Percentiles rank a stretch among this genome's conserved stretches.
Evolutionary conservation across 2,888 invertebrate genomes (phyloP).

Genomic region (Spodoptera exigua): DNA sequence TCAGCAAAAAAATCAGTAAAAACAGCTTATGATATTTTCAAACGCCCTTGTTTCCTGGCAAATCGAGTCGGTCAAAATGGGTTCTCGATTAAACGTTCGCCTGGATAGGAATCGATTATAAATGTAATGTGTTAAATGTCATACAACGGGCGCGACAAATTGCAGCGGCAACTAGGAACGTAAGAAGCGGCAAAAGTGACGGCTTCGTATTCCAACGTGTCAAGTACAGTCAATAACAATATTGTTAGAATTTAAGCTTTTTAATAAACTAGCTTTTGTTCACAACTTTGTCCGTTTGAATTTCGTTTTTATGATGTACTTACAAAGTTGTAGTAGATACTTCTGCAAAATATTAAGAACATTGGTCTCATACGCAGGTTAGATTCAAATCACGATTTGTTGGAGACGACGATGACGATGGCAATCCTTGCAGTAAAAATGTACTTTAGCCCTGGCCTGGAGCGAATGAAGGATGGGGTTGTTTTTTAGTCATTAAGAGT

Average conservation of each 20-base stretch:
- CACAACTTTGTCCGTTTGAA: too few relatives aligned
- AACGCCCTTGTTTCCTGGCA: slow-evolving; percentile 31
- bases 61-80: slow-evolving; percentile 42
- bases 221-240: slow-evolving; percentile 45
- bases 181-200: slow-evolving; percentile 47
- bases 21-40: slow-evolving; percentile 22
- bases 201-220: slow-evolving; percentile 46
- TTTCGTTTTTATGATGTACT: too few relatives aligned
- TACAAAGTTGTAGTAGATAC: too few relatives aligned
- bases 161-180: slow-evolving; percentile 25
- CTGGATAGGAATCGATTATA: slow-evolving; percentile 44
- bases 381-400: too few relatives aligned
- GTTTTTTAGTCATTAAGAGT: too few relatives aligned
- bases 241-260: background rate
- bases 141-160: slow-evolving; percentile 49
- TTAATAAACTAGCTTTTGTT: too few relatives aligned
- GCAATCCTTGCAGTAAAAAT: too few relatives aligned
- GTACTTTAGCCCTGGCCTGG: too few relatives aligned
- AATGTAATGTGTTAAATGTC: slow-evolving; percentile 53
- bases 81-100: slow-evolving; percentile 37
- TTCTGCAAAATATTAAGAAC: too few relatives aligned
- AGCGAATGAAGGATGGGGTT: too few relatives aligned
- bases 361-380: too few relatives aligned
- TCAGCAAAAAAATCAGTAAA: slow-evolving; percentile 24
- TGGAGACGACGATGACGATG: too few relatives aligned